Percentiles rank a stretch among this genome's conserved stretches.
Evolutionary conservation across 2,888 invertebrate species (phyloP).

Genomic region (Trissolcus japonicus): DNA sequence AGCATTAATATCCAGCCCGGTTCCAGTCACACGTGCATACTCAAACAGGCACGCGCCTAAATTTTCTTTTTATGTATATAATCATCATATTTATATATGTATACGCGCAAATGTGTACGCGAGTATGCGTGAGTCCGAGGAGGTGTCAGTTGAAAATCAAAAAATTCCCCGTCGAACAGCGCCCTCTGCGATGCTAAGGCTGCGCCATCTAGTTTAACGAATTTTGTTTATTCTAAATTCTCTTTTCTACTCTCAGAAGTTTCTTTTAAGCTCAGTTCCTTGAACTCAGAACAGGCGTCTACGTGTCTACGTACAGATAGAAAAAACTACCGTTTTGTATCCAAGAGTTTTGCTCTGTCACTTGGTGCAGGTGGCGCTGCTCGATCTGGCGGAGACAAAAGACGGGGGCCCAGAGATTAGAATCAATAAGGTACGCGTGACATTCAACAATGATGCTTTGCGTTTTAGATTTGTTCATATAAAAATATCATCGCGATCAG

Average conservation of each 20-base stretch:
- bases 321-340: conserved; percentile 12
- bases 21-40: conserved; percentile 51
- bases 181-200: conserved; percentile 7
- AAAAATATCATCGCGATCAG: conserved; percentile 51
- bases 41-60: conserved; percentile 41
- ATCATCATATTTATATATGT: conserved; percentile 46
- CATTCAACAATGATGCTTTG: conserved; percentile 40
- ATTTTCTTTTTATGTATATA: conserved; percentile 23
- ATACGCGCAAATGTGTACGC: conserved; percentile 52
- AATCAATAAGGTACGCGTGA: conserved; percentile 8
- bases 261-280: neutral
- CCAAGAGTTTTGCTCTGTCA: conserved; percentile 1
- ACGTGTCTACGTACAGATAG: conserved; percentile 8
- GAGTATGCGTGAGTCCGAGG: conserved; percentile 44
- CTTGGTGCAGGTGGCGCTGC: conserved; percentile 15
- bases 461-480: conserved; percentile 46
- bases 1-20: conserved; percentile 56
- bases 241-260: neutral
- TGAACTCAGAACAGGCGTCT: conserved; percentile 21
- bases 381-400: conserved; percentile 3
- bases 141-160: conserved; percentile 11
- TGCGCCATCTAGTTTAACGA: conserved; percentile 15
- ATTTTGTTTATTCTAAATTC: neutral
- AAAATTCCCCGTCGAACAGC: conserved; percentile 10
- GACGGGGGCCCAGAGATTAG: neutral